A percentile compares a stretch with the other conserved stretches of the same genome.
These are phyloP conservation scores for Eurosta solidaginis DNA, from an alignment of 1,140 invertebrate genomes.

Conservation along the genomic window DNA sequence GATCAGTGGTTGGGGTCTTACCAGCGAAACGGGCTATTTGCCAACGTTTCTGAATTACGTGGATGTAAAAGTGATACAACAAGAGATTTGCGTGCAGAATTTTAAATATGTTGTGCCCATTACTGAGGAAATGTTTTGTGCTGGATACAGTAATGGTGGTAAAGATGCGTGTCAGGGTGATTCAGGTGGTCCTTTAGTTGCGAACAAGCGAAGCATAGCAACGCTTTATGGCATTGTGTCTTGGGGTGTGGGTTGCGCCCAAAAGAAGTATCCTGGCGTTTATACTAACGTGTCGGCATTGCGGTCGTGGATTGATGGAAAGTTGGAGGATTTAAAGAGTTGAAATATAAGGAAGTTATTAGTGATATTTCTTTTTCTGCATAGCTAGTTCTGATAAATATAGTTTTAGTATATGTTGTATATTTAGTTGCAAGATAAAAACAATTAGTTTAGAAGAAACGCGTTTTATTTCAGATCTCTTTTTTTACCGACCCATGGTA, in stretches of 20 bases:
- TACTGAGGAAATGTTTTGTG: slow-evolving; percentile 51
- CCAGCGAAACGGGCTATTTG: slow-evolving; percentile 42
- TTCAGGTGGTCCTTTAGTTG: slow-evolving; percentile 52
- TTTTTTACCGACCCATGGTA: too few relatives aligned
- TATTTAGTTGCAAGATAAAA: too few relatives aligned
- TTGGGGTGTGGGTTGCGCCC: slow-evolving; percentile 63
- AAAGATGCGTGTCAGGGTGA: slow-evolving; percentile 53
- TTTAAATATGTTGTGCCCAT: slow-evolving; percentile 48
- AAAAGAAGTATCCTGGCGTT: slow-evolving; percentile 63
- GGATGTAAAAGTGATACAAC: slow-evolving; percentile 42
- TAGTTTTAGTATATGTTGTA: too few relatives aligned
- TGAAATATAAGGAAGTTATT: not conserved
- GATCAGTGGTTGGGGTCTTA: slow-evolving; percentile 53
- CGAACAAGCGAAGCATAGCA: slow-evolving; percentile 35
- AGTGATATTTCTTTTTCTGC: not conserved
- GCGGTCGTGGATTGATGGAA: slow-evolving; percentile 48
- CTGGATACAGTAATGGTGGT: slow-evolving; percentile 40
- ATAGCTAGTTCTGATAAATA: not conserved
- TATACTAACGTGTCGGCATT: slow-evolving; percentile 55
- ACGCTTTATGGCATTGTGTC: slow-evolving; percentile 61
- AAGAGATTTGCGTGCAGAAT: slow-evolving; percentile 37
- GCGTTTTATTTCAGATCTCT: too few relatives aligned
- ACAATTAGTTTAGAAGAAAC: too few relatives aligned
- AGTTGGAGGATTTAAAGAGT: not conserved
- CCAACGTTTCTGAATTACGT: slow-evolving; percentile 44